Base-by-base conservation (phyloP, 2,888 invertebrate genomes). In the Drosophila atripex region DNA sequence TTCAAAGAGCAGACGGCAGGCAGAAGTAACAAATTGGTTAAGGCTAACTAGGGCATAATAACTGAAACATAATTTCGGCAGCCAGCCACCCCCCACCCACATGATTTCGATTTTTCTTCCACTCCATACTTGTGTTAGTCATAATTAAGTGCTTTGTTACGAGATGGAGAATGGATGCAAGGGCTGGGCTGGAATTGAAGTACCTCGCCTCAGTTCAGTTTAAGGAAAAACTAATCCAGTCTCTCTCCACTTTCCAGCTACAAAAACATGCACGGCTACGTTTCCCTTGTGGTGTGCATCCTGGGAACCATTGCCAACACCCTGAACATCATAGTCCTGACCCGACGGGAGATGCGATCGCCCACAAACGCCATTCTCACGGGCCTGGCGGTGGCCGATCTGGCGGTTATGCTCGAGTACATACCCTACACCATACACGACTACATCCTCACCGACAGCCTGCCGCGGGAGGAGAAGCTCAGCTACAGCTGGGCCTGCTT, bases 361-460 rank as follows among this genome's bases (percentile, higher is more conserved):
- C 95, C 98, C 3, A 98, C 97, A 28, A 98, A 98, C 92, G 95
- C 96, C 54, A 97, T 98, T 65, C 94, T 98, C 41, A 97, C 97
- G 0, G 97, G 96, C 5, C 93, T 97, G 30, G 98, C 98, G 0
- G 95, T 98, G 8, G 97, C 98, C 14, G 98, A 98, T 90, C 93
- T 98, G 32, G 93, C 97, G n/a, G 98, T 98, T 14, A 98, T 98
- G 95, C 93, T 98, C 84, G 97, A 97, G 86, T 98, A 98, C 91
- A 96, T 98, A 73, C 98, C 98, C 0, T 98, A 96, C 90, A 95
- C 96, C 2, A 93, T 96, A 56, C 96, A 97, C 90, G 95, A 95
- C 90, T 96, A 95, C 86, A 93, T 97, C 68, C 93, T 95, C 76
- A 88, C 80, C 35, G 86, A 91, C 53, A 90, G 76, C 50, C 92